Percentiles rank a stretch among this genome's conserved stretches.
Evolutionary conservation across 2,888 invertebrate species (phyloP).

Genomic region (Callyntrura guangdongensis): DNA sequence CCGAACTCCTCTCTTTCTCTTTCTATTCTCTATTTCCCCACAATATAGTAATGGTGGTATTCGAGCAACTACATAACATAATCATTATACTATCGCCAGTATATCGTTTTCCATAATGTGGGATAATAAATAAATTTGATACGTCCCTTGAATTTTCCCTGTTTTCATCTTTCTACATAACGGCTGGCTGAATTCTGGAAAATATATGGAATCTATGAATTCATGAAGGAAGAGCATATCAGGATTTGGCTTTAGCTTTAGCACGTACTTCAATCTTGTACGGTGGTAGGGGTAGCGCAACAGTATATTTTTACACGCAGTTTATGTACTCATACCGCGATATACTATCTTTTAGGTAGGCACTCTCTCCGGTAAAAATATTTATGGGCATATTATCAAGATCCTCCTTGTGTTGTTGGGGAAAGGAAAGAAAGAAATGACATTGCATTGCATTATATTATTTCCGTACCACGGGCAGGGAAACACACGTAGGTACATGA

Average conservation of each 20-base stretch:
- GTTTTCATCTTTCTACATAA: slow-evolving; percentile 19
- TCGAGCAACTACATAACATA: slow-evolving; percentile 5
- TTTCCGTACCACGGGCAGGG: slow-evolving; percentile 5
- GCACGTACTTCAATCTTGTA: background rate
- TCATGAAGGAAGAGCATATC: background rate
- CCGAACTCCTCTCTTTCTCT: background rate
- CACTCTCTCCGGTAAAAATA: slow-evolving; percentile 47
- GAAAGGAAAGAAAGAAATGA: slow-evolving; percentile 25
- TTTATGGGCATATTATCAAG: slow-evolving; percentile 73
- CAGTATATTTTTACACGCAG: slow-evolving; percentile 15
- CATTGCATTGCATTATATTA: slow-evolving; percentile 36
- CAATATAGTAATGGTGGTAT: background rate
- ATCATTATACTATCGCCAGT: slow-evolving; percentile 25
- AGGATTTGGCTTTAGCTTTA: background rate
- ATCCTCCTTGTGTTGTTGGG: background rate
- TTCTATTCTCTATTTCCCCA: background rate
- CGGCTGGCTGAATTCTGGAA: background rate
- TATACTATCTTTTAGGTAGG: background rate
- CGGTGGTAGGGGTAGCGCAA: slow-evolving; percentile 6
- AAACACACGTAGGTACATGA: slow-evolving; percentile 24
- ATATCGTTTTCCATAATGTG: slow-evolving; percentile 36
- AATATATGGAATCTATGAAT: background rate
- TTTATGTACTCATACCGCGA: slow-evolving; percentile 10
- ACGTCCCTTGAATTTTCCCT: slow-evolving; percentile 46
- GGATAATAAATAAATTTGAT: slow-evolving; percentile 72